Base-by-base conservation (phyloP, 2,888 invertebrate genomes). In the Mythimna pallens region DNA sequence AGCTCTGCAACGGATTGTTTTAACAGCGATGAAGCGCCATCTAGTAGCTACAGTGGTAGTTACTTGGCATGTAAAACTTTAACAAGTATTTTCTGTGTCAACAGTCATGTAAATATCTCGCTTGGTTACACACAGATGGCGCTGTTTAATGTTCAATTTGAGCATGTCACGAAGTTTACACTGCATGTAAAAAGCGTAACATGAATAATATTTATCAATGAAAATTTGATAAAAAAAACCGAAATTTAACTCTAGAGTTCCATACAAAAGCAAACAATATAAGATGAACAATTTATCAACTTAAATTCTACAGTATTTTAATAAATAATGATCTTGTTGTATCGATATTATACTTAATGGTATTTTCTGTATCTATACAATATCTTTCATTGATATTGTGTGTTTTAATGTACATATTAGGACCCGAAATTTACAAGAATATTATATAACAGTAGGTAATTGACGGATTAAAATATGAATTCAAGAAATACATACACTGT, bases 41-140 rank as follows among this genome's bases (percentile, higher is more conserved):
- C 85, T 85, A 83, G 68, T 69, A 40, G 9, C 4, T 10, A 12
- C 14, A 8, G 36, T 17, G 59, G 10, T 43, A 73, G 14, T 59
- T 70, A 63, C 43, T 71, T 65, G 10, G 70, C 17, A 5, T 7
- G 7, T 47, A 57, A 20, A 65, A 9, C 22, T 17, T 20, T n/a
- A 8, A 43, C 2, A 54, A 30, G 5, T 20, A 7, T 12, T 34
- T 34, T 9, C 9, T 34, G 20, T 30, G 10, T 4, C 3, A 54
- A 52, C 20, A 3, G 36, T 22, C 7, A 4, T 17, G 59, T 34
- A 25, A 54, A 36, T 10, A 30, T 40, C 25, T 30, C 34, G 10
- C 9, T 2, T 0, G 3, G 6, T 1, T 22, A 36, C 1, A 25
- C 47, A 70, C 62, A 87, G 87, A 84, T 85, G 88, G 87, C 88